Evolutionary conservation across 92 coral and sea anemone species (phyloP).

Genomic region (Epizoanthus illoricatus): DNA sequence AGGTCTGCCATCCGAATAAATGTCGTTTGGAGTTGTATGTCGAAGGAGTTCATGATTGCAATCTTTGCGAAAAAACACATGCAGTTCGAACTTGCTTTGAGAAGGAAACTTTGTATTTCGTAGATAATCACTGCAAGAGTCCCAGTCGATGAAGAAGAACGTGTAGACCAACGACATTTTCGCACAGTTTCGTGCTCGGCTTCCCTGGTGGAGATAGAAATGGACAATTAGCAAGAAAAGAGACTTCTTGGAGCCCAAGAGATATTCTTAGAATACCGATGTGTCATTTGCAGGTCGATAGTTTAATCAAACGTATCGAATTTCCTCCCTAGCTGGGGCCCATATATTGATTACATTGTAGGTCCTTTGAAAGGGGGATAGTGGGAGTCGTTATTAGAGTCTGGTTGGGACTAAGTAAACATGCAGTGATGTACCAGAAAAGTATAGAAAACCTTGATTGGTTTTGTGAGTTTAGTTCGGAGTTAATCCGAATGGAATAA

Average conservation of each 20-base stretch:
- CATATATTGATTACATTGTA: too few relatives aligned
- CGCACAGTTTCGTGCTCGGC: background rate
- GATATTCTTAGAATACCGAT: too few relatives aligned
- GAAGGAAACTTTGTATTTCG: constrained; percentile 64
- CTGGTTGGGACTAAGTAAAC: too few relatives aligned
- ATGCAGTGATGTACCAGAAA: too few relatives aligned
- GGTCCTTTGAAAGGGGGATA: too few relatives aligned
- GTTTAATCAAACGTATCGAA: too few relatives aligned
- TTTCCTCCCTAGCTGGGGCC: too few relatives aligned
- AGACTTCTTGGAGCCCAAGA: background rate
- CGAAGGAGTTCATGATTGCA: constrained; percentile 61
- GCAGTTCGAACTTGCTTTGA: constrained; percentile 74
- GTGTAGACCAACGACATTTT: constrained; percentile 74
- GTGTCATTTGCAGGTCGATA: too few relatives aligned
- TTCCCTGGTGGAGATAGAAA: background rate
- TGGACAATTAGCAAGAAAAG: background rate
- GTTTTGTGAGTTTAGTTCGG: too few relatives aligned
- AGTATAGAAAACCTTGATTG: too few relatives aligned
- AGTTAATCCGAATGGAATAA: too few relatives aligned
- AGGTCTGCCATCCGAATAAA: constrained; percentile 73
- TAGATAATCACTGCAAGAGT: constrained; percentile 70
- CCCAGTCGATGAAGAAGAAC: constrained; percentile 71
- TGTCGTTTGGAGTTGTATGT: constrained; percentile 56
- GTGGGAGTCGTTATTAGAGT: too few relatives aligned
- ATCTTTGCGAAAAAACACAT: constrained; percentile 77